Evolutionary conservation across 2,113 vertebrate genomes (phyloP).

Genomic region (Uropsilus gracilis): DNA sequence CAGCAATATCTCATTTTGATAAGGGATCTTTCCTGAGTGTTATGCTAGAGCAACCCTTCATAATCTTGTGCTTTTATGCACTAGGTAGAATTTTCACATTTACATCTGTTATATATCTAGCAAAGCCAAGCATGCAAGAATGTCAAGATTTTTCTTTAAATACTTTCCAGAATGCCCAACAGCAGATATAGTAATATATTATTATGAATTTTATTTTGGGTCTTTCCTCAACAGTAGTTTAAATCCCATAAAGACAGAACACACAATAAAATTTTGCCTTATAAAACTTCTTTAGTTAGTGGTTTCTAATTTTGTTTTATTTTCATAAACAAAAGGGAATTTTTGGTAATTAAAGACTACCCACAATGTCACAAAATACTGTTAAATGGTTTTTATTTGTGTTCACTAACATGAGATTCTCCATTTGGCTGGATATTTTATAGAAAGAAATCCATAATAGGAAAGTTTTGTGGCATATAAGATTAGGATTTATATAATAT

Average conservation of each 20-base stretch:
- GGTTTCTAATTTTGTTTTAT: background rate
- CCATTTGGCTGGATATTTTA: background rate
- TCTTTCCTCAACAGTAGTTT: background rate
- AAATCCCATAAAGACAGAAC: background rate
- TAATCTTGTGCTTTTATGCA: constrained; percentile 64
- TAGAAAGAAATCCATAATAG: background rate
- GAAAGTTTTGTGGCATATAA: background rate
- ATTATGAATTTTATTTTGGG: background rate
- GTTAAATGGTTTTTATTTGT: background rate
- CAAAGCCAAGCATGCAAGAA: background rate
- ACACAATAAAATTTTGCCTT: background rate
- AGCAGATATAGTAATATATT: background rate
- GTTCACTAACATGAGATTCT: background rate
- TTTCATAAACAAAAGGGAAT: background rate
- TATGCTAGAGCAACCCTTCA: constrained; percentile 72
- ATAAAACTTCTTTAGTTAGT: constrained; percentile 17
- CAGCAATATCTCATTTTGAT: constrained; percentile 67
- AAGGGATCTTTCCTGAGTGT: constrained; percentile 64
- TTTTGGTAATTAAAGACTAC: background rate
- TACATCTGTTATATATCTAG: background rate
- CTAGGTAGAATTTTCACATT: constrained; percentile 74
- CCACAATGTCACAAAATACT: background rate
- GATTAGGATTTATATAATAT: background rate
- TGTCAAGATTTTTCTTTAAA: background rate
- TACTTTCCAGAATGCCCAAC: background rate